These are phyloP conservation scores for Phoenicopterus ruber DNA, from an alignment of 2,113 vertebrate genomes.

Conservation along the genomic window DNA sequence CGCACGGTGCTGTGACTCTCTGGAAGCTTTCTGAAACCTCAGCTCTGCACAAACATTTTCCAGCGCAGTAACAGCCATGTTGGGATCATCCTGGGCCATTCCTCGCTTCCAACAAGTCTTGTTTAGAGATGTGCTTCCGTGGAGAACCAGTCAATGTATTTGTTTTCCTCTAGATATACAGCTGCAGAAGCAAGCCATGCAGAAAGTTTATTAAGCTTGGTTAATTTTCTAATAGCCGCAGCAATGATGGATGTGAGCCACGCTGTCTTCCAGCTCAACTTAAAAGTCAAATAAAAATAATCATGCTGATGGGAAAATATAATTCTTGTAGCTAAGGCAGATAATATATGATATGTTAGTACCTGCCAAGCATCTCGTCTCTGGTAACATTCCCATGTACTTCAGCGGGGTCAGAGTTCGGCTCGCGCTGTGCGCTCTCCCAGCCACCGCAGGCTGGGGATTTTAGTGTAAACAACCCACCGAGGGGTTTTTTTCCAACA, in stretches of 20 bases:
- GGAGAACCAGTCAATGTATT: neutral
- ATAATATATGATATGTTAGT: neutral
- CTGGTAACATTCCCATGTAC: neutral
- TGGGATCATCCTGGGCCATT: neutral
- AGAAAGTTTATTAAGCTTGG: constrained; percentile 38
- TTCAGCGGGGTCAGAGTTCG: neutral
- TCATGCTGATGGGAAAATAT: constrained; percentile 27
- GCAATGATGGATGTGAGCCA: constrained; percentile 20
- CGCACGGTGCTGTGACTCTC: accelerated
- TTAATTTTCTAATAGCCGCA: constrained; percentile 44
- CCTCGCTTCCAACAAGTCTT: neutral
- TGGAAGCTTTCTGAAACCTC: neutral
- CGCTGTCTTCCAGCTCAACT: neutral
- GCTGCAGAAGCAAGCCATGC: neutral
- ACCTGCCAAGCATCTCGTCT: neutral
- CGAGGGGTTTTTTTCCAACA: neutral
- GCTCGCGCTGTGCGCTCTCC: neutral
- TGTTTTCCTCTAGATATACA: neutral
- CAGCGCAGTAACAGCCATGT: neutral
- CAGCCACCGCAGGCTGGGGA: neutral
- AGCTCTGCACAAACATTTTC: neutral
- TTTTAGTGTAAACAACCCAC: neutral
- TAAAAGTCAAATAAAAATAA: constrained; percentile 36
- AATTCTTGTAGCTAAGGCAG: constrained; percentile 13
- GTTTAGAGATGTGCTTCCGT: neutral